Evolutionary conservation across 2,797 vertebrate genomes (phyloP).

Genomic region (Bufotes viridis): DNA sequence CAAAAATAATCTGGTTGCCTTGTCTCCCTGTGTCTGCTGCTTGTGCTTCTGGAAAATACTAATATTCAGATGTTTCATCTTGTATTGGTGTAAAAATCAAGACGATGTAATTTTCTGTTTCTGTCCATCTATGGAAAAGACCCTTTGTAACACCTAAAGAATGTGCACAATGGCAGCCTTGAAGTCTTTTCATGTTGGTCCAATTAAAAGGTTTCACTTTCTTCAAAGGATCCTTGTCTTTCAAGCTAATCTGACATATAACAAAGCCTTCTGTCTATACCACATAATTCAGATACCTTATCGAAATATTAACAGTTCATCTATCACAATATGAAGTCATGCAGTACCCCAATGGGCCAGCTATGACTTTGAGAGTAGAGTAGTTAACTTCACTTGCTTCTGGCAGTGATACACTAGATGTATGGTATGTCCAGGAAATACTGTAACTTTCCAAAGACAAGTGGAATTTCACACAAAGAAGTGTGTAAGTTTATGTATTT

Average conservation of each 20-base stretch:
- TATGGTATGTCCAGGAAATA: too few species aligned
- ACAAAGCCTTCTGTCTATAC: not conserved
- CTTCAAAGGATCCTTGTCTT: constrained; percentile 39
- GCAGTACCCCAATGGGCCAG: not conserved
- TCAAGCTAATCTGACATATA: constrained; percentile 3
- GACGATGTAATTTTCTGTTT: constrained; percentile 11
- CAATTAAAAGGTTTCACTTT: constrained; percentile 39
- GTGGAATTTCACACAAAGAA: not conserved
- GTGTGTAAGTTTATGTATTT: not conserved
- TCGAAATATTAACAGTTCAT: not conserved
- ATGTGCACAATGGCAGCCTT: constrained; percentile 6
- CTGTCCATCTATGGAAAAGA: not conserved
- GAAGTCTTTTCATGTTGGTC: constrained; percentile 41
- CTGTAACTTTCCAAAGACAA: too few species aligned
- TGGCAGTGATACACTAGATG: too few species aligned
- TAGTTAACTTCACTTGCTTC: not conserved
- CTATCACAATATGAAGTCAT: too few species aligned
- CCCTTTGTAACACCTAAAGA: constrained; percentile 10
- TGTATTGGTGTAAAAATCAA: constrained; percentile 11
- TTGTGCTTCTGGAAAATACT: not conserved
- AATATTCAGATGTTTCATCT: not conserved
- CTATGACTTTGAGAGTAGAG: not conserved
- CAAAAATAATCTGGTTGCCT: not conserved
- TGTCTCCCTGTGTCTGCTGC: not conserved
- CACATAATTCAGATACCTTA: not conserved